Base-by-base conservation (phyloP, 2,797 vertebrate genomes). In the Lagocephalus sceleratus region DNA sequence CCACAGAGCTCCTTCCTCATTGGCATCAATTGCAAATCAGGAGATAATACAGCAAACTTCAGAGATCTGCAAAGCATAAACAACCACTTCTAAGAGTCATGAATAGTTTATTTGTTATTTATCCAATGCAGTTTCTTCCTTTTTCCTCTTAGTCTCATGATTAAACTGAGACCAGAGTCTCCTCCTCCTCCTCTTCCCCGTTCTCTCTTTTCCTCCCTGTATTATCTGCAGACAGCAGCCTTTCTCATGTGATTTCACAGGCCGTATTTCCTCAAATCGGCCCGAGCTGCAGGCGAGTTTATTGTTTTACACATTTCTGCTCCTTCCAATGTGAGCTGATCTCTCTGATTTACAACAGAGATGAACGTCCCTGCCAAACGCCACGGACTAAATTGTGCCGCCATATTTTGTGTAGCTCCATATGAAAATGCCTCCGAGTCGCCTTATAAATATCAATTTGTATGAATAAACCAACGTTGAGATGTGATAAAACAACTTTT, bases 361-460 rank as follows among this genome's bases (percentile, higher is more conserved):
- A 90, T 89, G 83, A 86, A 89, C 88, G 71, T 69, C 57, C 71
- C 57, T 70, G n/a, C 42, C 67, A 58, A 75, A 76, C 76, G 72
- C 67, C 58, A 63, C 73, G 83, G 82, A 89, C 88, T 88, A 78
- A 88, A 88, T 68, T 82, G 66, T 82, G 76, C 63, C 70, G 55
- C 85, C 68, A 63, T 76, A 74, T 85, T 84, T 84, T 77, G 82
- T 81, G 75, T 72, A 70, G 70, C 72, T 85, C 71, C 75, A 79
- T 78, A 84, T 90, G 87, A 86, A 89, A 88, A 83, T 74, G 73
- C 76, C 73, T 78, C 68, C 42, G 66, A 85, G 75, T 78, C 75
- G 66, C 69, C 68, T 71, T 81, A 83, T 88, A 88, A 86, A 89
- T 89, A 85, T 87, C 87, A 72, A 85, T 87, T 85, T 85, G 73